A percentile compares a stretch with the other conserved stretches of the same genome.
phyloP scores from a whole-genome alignment of 2,797 vertebrate genomes.

The Rhinichthys osculus region DNA sequence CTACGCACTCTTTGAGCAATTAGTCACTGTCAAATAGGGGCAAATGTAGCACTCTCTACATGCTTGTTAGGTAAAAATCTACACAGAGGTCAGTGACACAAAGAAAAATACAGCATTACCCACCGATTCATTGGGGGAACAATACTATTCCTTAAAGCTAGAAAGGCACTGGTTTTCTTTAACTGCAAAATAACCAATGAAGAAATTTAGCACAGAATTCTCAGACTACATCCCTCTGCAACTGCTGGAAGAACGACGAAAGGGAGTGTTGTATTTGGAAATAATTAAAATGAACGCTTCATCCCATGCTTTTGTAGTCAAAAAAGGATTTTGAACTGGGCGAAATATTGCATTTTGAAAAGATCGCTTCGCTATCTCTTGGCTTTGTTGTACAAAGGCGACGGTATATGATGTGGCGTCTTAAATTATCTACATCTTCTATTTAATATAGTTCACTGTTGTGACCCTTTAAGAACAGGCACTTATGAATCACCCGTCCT shows the following conservation, averaged over 20 bases:
- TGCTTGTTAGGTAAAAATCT: constrained; percentile 87
- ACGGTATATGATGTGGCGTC: not conserved
- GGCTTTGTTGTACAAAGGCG: constrained; percentile 25
- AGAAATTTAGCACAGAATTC: constrained; percentile 2
- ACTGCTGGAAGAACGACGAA: constrained; percentile 1
- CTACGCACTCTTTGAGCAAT: constrained; percentile 83
- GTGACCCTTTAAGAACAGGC: constrained; percentile 28
- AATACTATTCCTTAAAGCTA: constrained; percentile 51
- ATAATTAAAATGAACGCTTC: constrained; percentile 17
- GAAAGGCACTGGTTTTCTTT: constrained; percentile 31
- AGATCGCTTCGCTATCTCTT: constrained; percentile 10
- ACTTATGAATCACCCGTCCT: constrained; percentile 5
- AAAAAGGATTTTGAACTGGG: constrained; percentile 3
- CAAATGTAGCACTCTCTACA: constrained; percentile 84
- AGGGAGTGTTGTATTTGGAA: not conserved
- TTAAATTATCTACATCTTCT: constrained; percentile 12
- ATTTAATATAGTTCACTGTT: constrained; percentile 39
- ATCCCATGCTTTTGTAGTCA: constrained; percentile 6
- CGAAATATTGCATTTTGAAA: constrained; percentile 20
- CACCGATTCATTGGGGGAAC: constrained; percentile 63
- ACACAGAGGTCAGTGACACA: constrained; percentile 83
- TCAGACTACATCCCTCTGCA: constrained; percentile 10
- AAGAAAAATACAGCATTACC: constrained; percentile 77
- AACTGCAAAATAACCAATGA: not conserved
- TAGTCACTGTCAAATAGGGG: constrained; percentile 86